Evolutionary conservation across 2,888 invertebrate species (phyloP), one percentile per base, ranked within the genome.

Genomic region (Stenchaetothrips biformis): DNA sequence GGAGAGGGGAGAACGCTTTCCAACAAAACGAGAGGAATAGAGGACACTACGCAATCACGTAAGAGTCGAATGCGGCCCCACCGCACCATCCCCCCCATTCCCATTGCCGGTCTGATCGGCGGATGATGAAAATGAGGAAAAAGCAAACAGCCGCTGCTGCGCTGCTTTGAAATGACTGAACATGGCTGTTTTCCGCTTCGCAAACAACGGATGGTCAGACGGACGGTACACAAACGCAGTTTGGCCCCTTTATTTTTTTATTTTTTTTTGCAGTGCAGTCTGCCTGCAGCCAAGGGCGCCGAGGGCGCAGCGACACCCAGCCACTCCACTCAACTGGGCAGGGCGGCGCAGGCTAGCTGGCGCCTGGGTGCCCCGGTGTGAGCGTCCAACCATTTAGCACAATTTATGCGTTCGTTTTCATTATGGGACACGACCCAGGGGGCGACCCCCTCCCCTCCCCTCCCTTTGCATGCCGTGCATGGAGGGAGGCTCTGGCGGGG

Each of bases 321-420:
- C 59, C 59, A 59, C 59, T 59, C 13, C 0, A 59, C 11, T 59
- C 2, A 2, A 1, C 37, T 4, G 37, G 59, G 59, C 59, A 59
- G 59, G 53, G 13, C 53, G 16, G 53, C 13, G 53, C 49, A 53
- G 53, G 59, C 59, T 59, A 6, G 59, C 18, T 59, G 59, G 59
- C 59, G 59, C 59, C 59, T 6, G 59, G 59, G 13, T 16, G 59
- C 13, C 59, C 59, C 59, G 59, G 59, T 59, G 59, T 21, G 67
- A 74, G 67, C 67, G 11, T 25, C 21, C 67, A 11, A 21, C 67
- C 67, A 74, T 74, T 74, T 74, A 74, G 67, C 67, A 74, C 67
- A 74, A 74, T 74, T 74, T 74, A 74, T 74, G 67, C 67, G 67
- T 74, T 74, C 67, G 67, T 74, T 74, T 74, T 74, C 67, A 74